Evolutionary conservation across 2,888 invertebrate species (phyloP), one percentile per base, ranked within the genome.

Genomic region (Andrena dorsata): DNA sequence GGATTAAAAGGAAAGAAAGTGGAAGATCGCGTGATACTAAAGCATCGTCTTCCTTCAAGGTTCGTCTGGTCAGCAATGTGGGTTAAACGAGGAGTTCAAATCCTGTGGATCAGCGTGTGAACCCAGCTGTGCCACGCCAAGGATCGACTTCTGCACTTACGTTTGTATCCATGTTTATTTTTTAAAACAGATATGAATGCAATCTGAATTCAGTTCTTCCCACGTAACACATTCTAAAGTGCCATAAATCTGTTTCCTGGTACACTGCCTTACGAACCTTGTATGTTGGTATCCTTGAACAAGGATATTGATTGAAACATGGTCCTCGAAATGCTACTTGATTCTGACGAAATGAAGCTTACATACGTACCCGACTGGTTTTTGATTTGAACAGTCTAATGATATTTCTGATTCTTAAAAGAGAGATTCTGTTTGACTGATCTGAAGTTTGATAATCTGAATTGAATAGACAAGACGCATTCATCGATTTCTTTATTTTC

Each of bases 71-170:
- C 74, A 65, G 5, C 63, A 76, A 32, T 85, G 85, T 23, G 70
- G 76, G 0, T 0, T 30, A 26, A 78, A 85, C 28, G 82, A 85
- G 8, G 53, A 65, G 13, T 84, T 53, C 56, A 71, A 23, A 0
- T 7, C 23, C 4, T 85, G 84, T 13, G 84, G 84, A 74, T 2
- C 79, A 2, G 64, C 64, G 2, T 85, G 85, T n/a, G 71, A 76
- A 30, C 82, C 84, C 1, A 0, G 0, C 0, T 80, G 77, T 5
- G 26, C 10, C 23, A 26, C 10, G 3, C 53, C 69, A 1, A 8
- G n/a, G 0, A 0, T 0, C 2, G 2, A 4, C 0, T 0, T 30
- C 13, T 84, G 84, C 20, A 80, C 56, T 7, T n/a, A 8, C 8
- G 84, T 84, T n/a, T 49, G 80, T 84, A 71, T 71, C 8, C 13